Evolutionary conservation across 2,888 invertebrate species (phyloP).

Genomic region (Callyntrura sp.): DNA sequence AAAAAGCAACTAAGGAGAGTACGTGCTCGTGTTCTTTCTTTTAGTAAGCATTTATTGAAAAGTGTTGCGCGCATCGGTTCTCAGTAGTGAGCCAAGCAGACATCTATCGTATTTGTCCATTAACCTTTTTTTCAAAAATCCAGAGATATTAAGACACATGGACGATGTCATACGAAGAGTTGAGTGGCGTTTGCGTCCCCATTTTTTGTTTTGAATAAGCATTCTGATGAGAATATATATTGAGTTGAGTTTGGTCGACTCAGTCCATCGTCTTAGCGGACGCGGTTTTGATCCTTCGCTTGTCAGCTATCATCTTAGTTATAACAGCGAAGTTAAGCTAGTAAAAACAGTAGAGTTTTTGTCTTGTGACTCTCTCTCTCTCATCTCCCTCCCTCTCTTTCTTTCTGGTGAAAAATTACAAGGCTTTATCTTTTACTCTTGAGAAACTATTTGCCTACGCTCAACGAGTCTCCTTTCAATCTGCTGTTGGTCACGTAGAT

Average conservation of each 20-base stretch:
- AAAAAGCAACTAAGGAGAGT: slow-evolving; percentile 57
- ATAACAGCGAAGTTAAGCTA: neutral
- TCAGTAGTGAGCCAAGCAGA: neutral
- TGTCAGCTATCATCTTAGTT: neutral
- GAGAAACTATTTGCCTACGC: neutral
- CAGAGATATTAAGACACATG: neutral
- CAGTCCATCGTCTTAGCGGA: neutral
- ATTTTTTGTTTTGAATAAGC: no score
- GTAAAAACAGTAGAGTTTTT: slow-evolving; percentile 1
- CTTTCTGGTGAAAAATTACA: neutral
- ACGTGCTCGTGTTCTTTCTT: slow-evolving; percentile 56
- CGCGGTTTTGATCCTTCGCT: neutral
- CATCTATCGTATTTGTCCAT: neutral
- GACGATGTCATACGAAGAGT: neutral
- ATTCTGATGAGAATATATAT: no score
- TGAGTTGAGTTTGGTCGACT: no score
- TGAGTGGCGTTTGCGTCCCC: neutral
- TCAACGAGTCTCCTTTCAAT: neutral
- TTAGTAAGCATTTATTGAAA: slow-evolving; percentile 65
- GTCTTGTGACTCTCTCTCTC: no score
- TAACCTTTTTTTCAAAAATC: neutral
- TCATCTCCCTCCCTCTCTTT: no score
- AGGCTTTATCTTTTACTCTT: neutral
- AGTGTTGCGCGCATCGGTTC: slow-evolving; percentile 37
- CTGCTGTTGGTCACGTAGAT: slow-evolving; percentile 24